Conservation (phyloP, 92 coral and sea anemone species). For the Desmophyllum pertusum region DNA sequence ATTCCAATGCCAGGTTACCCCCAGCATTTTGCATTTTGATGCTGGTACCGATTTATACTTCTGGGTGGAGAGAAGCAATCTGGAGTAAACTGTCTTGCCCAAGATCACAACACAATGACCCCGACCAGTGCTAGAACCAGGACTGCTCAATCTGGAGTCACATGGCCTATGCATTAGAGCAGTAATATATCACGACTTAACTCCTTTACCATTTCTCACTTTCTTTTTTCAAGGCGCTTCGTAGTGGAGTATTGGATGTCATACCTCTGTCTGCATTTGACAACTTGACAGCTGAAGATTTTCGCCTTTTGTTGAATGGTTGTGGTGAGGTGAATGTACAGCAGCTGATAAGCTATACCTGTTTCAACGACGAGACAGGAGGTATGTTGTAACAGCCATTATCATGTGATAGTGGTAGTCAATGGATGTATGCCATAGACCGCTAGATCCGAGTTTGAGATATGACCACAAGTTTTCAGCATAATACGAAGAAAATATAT, state of each 20-base stretch:
- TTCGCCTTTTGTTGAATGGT: slow-evolving; percentile 90
- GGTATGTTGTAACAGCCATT: slow-evolving; percentile 45
- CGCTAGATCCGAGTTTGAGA: neutral
- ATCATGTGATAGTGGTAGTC: neutral
- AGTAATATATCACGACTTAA: too few species aligned
- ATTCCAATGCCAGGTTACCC: too few species aligned
- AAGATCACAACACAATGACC: too few species aligned
- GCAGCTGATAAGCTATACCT: slow-evolving; percentile 90
- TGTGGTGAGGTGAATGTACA: slow-evolving; percentile 96
- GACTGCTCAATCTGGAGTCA: too few species aligned
- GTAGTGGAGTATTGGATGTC: slow-evolving; percentile 88
- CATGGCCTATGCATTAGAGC: too few species aligned
- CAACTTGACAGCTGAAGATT: slow-evolving; percentile 94
- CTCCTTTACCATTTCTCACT: neutral
- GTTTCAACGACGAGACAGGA: slow-evolving; percentile 97
- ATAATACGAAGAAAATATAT: too few species aligned
- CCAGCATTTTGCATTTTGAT: too few species aligned
- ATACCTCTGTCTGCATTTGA: slow-evolving; percentile 87
- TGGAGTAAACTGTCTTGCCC: too few species aligned
- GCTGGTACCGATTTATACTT: too few species aligned
- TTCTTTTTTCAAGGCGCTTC: slow-evolving; percentile 73
- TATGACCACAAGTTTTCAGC: neutral
- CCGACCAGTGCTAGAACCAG: too few species aligned
- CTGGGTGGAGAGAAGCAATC: too few species aligned
- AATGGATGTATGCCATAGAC: neutral